phyloP scores from a whole-genome alignment of 2,888 invertebrate species.

The Helicoverpa assulta region DNA sequence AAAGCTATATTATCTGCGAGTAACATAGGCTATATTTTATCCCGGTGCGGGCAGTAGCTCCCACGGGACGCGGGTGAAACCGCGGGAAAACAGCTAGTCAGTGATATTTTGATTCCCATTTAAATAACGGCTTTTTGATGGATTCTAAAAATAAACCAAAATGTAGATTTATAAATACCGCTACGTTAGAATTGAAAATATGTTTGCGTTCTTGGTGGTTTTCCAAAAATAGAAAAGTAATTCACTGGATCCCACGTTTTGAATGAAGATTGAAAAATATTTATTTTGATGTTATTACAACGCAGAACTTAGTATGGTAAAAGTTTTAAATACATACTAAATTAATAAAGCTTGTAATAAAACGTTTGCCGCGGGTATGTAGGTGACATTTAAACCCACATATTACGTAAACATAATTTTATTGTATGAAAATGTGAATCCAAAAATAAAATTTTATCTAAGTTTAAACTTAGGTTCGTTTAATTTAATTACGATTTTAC shows the following conservation, averaged over 20 bases:
- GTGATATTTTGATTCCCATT: neutral
- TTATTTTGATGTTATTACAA: constrained; percentile 1
- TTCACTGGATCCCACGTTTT: constrained; percentile 14
- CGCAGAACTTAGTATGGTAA: neutral
- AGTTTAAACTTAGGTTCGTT: too few species aligned
- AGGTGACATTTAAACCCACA: neutral
- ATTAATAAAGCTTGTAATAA: neutral
- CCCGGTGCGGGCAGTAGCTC: too few species aligned
- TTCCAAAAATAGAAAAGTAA: constrained; percentile 26
- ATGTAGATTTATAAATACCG: neutral
- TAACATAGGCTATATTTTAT: too few species aligned
- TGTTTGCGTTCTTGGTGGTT: neutral
- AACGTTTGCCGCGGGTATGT: neutral
- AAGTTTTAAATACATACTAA: neutral
- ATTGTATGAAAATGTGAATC: too few species aligned
- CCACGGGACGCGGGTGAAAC: too few species aligned
- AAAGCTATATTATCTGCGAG: too few species aligned
- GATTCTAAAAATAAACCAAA: neutral
- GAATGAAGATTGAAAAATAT: constrained; percentile 9
- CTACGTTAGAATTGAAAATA: neutral
- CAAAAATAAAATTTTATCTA: too few species aligned
- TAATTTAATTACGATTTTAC: too few species aligned
- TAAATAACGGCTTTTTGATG: neutral
- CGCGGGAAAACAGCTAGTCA: too few species aligned
- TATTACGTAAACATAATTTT: neutral